Evolutionary conservation across 2,888 invertebrate species (phyloP).

Genomic region (Zonitis immaculata): DNA sequence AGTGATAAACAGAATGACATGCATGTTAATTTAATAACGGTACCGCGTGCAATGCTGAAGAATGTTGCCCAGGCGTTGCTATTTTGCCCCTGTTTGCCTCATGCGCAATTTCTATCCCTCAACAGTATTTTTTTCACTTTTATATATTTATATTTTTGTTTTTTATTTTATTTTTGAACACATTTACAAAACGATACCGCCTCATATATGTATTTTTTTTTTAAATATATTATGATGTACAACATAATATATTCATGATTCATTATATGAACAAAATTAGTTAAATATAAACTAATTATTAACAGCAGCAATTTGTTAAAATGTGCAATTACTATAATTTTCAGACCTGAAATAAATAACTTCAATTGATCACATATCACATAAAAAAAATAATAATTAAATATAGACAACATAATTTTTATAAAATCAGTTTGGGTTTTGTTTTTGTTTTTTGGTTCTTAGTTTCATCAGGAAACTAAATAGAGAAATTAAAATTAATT

Average conservation of each 20-base stretch:
- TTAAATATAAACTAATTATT: background rate
- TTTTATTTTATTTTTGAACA: background rate
- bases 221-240: background rate
- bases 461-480: too few species aligned
- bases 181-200: background rate
- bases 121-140: background rate
- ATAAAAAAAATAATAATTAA: slow-evolving; percentile 2
- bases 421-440: too few species aligned
- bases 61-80: slow-evolving; percentile 47
- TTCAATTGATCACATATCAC: slow-evolving; percentile 8
- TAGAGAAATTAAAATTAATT: too few species aligned
- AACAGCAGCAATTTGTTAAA: slow-evolving; percentile 1
- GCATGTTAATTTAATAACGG: slow-evolving; percentile 41
- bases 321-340: slow-evolving; percentile 21
- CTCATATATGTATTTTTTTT: background rate
- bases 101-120: slow-evolving; percentile 20
- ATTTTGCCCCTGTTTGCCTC: slow-evolving; percentile 41
- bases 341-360: slow-evolving; percentile 33
- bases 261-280: background rate
- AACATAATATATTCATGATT: background rate
- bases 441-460: too few species aligned
- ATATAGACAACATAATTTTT: slow-evolving; percentile 19
- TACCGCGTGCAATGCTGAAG: slow-evolving; percentile 46
- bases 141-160: background rate
- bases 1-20: slow-evolving; percentile 39